A percentile compares a stretch with the other conserved stretches of the same genome.
Conservation (phyloP, 2,888 invertebrate species). For the Drosophila mimica region DNA sequence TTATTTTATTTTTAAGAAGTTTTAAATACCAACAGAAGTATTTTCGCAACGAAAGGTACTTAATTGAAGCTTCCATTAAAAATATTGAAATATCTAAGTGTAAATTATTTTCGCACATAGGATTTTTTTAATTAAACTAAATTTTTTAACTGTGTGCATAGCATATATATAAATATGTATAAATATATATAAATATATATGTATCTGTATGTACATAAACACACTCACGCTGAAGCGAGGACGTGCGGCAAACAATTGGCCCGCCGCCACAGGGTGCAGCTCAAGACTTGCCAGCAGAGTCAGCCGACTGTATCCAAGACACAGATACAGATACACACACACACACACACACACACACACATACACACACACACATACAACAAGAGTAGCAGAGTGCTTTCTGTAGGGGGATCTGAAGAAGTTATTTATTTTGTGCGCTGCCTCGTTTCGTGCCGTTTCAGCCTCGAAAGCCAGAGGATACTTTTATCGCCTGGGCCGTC, state of each 20-base stretch:
- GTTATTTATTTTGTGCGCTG: constrained; percentile 72
- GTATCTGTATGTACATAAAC: neutral
- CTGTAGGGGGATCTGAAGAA: constrained; percentile 64
- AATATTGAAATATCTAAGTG: neutral
- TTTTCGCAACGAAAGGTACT: too few relatives aligned
- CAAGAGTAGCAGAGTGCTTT: constrained; percentile 3
- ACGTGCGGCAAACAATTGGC: constrained; percentile 76
- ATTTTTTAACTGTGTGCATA: neutral
- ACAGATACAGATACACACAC: constrained; percentile 12
- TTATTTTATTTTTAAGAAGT: neutral
- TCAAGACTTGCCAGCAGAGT: constrained; percentile 37
- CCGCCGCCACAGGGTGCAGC: constrained; percentile 77
- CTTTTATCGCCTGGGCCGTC: constrained; percentile 69
- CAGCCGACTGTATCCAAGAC: constrained; percentile 71
- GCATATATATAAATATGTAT: neutral
- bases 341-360: neutral
- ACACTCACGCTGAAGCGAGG: constrained; percentile 63
- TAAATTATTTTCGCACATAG: neutral
- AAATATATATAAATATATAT: neutral
- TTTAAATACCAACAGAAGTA: too few relatives aligned
- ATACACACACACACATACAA: constrained; percentile 19
- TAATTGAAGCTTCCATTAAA: neutral
- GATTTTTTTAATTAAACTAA: neutral
- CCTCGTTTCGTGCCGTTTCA: constrained; percentile 39
- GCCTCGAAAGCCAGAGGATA: constrained; percentile 69